Evolutionary conservation across 2,888 invertebrate genomes (phyloP).

Genomic region (Euspilapteryx auroguttella): DNA sequence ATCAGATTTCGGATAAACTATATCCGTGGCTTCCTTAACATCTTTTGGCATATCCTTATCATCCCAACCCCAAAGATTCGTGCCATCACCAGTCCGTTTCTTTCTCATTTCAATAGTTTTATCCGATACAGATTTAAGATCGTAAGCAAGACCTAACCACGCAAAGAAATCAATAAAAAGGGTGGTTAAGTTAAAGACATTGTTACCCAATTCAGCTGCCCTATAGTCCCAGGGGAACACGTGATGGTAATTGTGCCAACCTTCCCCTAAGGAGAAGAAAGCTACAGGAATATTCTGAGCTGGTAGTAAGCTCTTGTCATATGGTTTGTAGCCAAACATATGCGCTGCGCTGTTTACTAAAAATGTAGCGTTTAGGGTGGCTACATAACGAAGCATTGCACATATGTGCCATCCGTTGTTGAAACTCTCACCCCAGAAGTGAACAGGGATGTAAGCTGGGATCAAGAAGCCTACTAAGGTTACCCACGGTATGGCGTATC

Average conservation of each 20-base stretch:
- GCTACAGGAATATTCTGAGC: conserved; percentile 14
- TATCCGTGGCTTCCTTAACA: conserved; percentile 1
- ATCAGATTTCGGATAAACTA: no score
- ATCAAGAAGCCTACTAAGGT: conserved; percentile 49
- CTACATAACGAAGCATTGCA: conserved; percentile 51
- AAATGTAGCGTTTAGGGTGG: conserved; percentile 64
- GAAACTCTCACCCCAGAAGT: conserved; percentile 61
- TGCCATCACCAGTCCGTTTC: conserved; percentile 22
- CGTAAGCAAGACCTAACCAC: conserved; percentile 26
- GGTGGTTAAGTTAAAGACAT: conserved; percentile 18
- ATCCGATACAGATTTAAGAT: conserved; percentile 17
- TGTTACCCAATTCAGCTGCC: conserved; percentile 25
- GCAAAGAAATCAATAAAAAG: conserved; percentile 25
- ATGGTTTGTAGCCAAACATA: conserved; percentile 40
- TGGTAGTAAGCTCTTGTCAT: conserved; percentile 27
- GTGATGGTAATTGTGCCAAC: conserved; percentile 30
- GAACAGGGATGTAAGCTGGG: conserved; percentile 61
- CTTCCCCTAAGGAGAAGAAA: conserved; percentile 19
- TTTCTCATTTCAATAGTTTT: conserved; percentile 14
- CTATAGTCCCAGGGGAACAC: conserved; percentile 27
- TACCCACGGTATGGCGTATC: conserved; percentile 65
- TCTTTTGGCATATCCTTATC: conserved; percentile 4
- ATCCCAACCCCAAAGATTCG: conserved; percentile 12
- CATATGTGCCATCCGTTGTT: conserved; percentile 32
- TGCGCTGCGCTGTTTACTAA: conserved; percentile 69